phyloP scores from a whole-genome alignment of 2,888 invertebrate genomes.

The Crocallis elinguaria region DNA sequence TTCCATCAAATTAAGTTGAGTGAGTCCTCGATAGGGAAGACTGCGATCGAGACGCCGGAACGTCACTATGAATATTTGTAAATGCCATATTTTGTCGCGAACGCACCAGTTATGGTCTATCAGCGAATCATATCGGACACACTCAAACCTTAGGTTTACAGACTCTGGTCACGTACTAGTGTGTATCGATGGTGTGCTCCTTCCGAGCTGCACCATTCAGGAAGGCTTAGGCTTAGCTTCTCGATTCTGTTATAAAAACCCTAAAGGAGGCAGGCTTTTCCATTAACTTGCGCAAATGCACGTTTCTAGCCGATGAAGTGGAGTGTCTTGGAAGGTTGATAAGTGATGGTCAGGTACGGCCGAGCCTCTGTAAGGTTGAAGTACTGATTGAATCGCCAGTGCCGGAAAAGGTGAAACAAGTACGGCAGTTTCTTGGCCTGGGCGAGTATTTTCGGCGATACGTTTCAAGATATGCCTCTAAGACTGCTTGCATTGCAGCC shows the following conservation, averaged over 20 bases:
- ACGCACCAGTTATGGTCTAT: slow-evolving; percentile 24
- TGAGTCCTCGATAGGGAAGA: neutral
- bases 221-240: neutral
- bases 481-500: slow-evolving; percentile 11
- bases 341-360: too few relatives aligned
- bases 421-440: slow-evolving; percentile 36
- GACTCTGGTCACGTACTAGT: slow-evolving; percentile 19
- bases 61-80: slow-evolving; percentile 10
- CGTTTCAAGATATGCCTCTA: slow-evolving; percentile 20
- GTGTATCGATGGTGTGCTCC: slow-evolving; percentile 28
- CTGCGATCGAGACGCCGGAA: slow-evolving; percentile 5
- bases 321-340: too few relatives aligned
- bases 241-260: neutral
- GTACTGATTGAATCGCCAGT: slow-evolving; percentile 31
- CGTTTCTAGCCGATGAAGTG: slow-evolving; percentile 27
- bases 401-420: slow-evolving; percentile 38
- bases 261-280: slow-evolving; percentile 36
- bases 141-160: neutral
- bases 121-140: slow-evolving; percentile 28
- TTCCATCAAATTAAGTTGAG: slow-evolving; percentile 8
- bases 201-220: neutral
- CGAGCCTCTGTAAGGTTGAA: slow-evolving; percentile 36
- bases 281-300: slow-evolving; percentile 31
- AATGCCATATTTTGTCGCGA: slow-evolving; percentile 10
- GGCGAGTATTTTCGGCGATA: slow-evolving; percentile 40